Evolutionary conservation across 2,113 vertebrate species (phyloP).

Genomic region (Tringa solitaria): DNA sequence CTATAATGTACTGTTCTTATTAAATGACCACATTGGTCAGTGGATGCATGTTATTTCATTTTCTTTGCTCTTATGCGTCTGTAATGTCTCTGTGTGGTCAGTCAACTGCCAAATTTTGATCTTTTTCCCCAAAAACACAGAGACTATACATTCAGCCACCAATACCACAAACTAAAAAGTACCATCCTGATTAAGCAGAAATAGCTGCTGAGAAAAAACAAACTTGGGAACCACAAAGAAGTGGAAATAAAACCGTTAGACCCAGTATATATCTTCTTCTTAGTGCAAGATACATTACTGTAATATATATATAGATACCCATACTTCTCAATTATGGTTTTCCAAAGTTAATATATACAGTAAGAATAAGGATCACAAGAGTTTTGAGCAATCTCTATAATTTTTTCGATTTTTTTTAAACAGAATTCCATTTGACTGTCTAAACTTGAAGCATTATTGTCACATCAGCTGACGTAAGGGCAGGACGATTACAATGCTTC

Average conservation of each 20-base stretch:
- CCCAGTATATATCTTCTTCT: neutral
- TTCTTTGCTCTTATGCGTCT: neutral
- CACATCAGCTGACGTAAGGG: neutral
- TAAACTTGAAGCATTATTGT: neutral
- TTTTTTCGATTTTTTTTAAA: neutral
- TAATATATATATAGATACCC: neutral
- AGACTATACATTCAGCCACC: neutral
- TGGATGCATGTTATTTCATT: neutral
- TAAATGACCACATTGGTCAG: neutral
- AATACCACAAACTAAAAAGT: neutral
- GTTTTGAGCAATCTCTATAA: neutral
- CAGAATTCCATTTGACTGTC: neutral
- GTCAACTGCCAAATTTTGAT: neutral
- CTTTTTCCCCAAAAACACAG: neutral
- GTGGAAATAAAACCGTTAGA: neutral
- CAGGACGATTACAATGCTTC: neutral
- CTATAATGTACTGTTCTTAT: neutral
- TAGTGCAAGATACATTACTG: neutral
- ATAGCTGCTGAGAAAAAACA: neutral
- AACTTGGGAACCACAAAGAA: neutral
- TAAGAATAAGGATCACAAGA: neutral
- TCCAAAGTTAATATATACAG: neutral
- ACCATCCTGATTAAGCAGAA: neutral
- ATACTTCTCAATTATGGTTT: neutral
- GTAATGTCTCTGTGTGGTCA: neutral